These are phyloP conservation scores for Nibea coibor DNA, from an alignment of 2,113 vertebrate species.

Conservation along the genomic window DNA sequence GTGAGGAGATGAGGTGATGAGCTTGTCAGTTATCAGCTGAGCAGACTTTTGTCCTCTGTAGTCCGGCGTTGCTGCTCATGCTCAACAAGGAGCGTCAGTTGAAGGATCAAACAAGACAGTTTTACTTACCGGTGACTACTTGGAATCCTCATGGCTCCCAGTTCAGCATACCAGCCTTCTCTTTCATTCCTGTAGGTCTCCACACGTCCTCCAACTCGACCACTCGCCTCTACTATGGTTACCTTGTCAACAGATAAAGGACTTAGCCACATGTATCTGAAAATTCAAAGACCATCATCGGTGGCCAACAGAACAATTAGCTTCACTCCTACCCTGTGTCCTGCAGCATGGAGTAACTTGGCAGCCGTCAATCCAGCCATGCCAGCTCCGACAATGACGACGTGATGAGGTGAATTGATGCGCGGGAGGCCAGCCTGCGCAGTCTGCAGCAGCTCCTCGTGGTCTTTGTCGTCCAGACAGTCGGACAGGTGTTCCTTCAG, in stretches of 20 bases:
- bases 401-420: neutral
- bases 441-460: neutral
- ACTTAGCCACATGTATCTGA: neutral
- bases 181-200: constrained; percentile 60
- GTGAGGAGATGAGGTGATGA: neutral
- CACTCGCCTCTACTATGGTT: constrained; percentile 57
- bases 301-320: neutral
- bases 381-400: constrained; percentile 60
- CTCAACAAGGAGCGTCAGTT: neutral
- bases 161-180: constrained; percentile 67
- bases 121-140: constrained; percentile 30
- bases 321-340: constrained; percentile 59
- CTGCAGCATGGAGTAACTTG: constrained; percentile 59
- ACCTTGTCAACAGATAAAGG: constrained; percentile 32
- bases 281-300: too few species aligned
- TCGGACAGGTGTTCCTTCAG: constrained; percentile 18
- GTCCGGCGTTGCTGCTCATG: neutral
- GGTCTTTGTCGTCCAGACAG: constrained; percentile 54
- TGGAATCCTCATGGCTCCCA: constrained; percentile 72
- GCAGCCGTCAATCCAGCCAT: constrained; percentile 62
- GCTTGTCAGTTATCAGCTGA: neutral
- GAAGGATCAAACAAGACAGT: neutral
- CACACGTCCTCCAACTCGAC: constrained; percentile 56
- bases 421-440: neutral
- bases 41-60: neutral